These are phyloP conservation scores for Prenolepis imparis DNA, from an alignment of 2,888 invertebrate genomes.

Conservation along the genomic window DNA sequence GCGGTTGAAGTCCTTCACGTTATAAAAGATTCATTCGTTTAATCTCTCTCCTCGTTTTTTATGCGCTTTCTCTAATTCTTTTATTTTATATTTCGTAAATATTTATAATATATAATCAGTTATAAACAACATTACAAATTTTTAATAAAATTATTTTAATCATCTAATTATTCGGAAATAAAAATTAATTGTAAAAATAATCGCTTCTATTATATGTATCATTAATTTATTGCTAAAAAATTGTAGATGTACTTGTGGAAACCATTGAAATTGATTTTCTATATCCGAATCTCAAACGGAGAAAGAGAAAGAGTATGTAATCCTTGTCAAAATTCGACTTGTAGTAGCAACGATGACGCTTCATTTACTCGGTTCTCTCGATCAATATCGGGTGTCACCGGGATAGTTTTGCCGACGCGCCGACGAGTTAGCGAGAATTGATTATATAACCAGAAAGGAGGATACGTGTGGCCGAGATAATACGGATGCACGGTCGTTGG, in stretches of 20 bases:
- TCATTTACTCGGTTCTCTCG: slow-evolving; percentile 54
- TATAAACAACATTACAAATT: background rate
- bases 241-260: background rate
- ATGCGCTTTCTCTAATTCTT: background rate
- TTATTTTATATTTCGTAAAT: background rate
- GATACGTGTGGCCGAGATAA: slow-evolving; percentile 77
- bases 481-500: slow-evolving; percentile 66
- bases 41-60: background rate
- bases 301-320: background rate
- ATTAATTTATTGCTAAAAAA: background rate
- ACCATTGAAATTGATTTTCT: background rate
- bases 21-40: background rate
- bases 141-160: background rate
- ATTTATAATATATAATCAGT: background rate
- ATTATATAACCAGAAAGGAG: slow-evolving; percentile 69
- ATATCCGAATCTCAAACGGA: background rate
- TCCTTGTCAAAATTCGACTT: slow-evolving; percentile 46
- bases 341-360: slow-evolving; percentile 19
- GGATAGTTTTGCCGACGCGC: slow-evolving; percentile 56
- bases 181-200: slow-evolving; percentile 14
- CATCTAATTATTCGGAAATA: background rate
- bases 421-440: slow-evolving; percentile 53
- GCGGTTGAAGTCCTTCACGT: background rate
- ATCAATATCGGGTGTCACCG: slow-evolving; percentile 67
- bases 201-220: background rate